phyloP scores from a whole-genome alignment of 2,113 vertebrate genomes.

The Vulpes ferrilata region DNA sequence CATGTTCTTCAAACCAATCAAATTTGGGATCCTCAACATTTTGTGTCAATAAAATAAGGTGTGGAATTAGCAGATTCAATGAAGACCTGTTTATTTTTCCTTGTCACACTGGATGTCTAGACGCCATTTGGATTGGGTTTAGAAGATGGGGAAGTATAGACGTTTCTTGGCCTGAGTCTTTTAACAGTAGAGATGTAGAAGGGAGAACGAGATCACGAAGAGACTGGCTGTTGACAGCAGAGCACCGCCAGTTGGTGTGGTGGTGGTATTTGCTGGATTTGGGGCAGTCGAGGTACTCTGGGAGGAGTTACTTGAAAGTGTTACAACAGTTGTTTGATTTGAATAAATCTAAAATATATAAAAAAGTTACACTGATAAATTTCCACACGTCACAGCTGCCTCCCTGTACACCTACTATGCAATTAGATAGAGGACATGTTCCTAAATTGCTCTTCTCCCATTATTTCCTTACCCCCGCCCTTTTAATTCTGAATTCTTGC shows the following conservation, averaged over 20 bases:
- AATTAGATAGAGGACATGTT: background rate
- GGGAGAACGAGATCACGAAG: constrained; percentile 85
- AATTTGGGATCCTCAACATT: constrained; percentile 82
- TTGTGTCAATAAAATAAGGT: constrained; percentile 74
- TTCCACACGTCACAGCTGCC: background rate
- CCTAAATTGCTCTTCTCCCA: background rate
- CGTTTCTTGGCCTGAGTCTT: constrained; percentile 86
- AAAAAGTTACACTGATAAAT: constrained; percentile 62
- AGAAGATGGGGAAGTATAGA: constrained; percentile 82
- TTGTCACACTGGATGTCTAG: constrained; percentile 83
- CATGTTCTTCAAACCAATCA: constrained; percentile 74
- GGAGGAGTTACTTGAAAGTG: constrained; percentile 63
- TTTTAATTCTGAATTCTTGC: constrained; percentile 52
- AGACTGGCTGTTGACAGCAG: constrained; percentile 86
- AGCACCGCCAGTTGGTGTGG: constrained; percentile 77
- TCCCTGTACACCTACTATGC: background rate
- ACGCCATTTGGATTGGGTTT: constrained; percentile 80
- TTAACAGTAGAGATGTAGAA: constrained; percentile 90
- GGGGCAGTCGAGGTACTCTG: constrained; percentile 68
- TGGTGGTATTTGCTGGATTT: constrained; percentile 84
- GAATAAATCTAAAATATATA: constrained; percentile 87
- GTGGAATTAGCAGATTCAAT: constrained; percentile 77
- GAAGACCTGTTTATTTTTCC: constrained; percentile 69
- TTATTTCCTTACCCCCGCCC: background rate
- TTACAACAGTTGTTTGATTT: constrained; percentile 65